These are phyloP conservation scores for Drosophila obscura DNA, from an alignment of 1,140 invertebrate genomes.

Conservation along the genomic window DNA sequence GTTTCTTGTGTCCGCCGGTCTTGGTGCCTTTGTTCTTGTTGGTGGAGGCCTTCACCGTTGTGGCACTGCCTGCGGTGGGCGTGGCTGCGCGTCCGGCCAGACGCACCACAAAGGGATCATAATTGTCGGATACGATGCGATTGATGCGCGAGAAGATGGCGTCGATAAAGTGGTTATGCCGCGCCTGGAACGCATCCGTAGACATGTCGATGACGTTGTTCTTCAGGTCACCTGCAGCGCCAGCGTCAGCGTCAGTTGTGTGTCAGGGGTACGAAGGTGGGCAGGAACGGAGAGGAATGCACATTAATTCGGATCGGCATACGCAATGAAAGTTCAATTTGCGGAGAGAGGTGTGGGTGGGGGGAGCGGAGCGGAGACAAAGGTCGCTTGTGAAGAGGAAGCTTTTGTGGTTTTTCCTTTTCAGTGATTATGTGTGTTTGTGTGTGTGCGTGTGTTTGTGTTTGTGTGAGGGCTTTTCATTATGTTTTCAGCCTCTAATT, in stretches of 20 bases:
- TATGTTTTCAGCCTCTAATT: constrained; percentile 70
- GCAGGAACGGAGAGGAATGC: constrained; percentile 18
- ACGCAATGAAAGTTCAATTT: constrained; percentile 37
- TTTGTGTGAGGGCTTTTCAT: constrained; percentile 39
- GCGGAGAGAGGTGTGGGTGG: neutral
- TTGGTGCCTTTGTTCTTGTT: constrained; percentile 41
- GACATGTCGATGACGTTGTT: constrained; percentile 83
- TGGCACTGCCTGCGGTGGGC: constrained; percentile 9
- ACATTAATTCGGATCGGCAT: constrained; percentile 45
- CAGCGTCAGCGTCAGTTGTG: constrained; percentile 20
- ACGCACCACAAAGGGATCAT: constrained; percentile 92
- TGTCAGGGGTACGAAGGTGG: neutral
- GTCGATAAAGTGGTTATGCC: constrained; percentile 91
- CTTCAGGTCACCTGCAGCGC: constrained; percentile 75
- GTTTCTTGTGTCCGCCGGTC: constrained; percentile 62
- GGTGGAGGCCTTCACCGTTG: constrained; percentile 38
- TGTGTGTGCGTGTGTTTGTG: constrained; percentile 12
- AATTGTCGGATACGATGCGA: constrained; percentile 89
- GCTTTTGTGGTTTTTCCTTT: constrained; percentile 27
- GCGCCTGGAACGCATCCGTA: constrained; percentile 79
- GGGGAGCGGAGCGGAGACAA: constrained; percentile 14
- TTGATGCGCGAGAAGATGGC: constrained; percentile 91
- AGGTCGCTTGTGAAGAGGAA: too few relatives aligned
- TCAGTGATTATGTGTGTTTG: constrained; percentile 5
- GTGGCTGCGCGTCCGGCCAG: constrained; percentile 86